These are phyloP conservation scores for Aix galericulata DNA, from an alignment of 2,113 vertebrate genomes.

Conservation along the genomic window DNA sequence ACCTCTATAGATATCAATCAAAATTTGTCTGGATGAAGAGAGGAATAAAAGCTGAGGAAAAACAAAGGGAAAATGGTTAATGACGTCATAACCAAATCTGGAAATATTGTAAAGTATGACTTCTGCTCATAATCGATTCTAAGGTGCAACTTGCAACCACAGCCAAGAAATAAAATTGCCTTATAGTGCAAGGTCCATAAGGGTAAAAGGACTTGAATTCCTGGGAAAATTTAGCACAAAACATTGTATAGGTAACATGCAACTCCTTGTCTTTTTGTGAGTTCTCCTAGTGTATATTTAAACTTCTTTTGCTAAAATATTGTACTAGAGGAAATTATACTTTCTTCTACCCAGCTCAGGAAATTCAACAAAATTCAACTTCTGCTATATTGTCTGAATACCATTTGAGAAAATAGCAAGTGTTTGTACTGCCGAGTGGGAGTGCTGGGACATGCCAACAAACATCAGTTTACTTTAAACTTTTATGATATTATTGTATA, in stretches of 20 bases:
- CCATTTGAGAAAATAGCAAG: not conserved
- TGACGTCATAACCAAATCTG: not conserved
- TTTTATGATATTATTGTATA: not conserved
- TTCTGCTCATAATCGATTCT: not conserved
- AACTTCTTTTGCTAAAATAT: not conserved
- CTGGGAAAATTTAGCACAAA: not conserved
- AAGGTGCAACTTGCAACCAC: fast-evolving
- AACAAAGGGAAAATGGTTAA: not conserved
- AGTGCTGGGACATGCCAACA: not conserved
- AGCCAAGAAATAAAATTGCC: not conserved
- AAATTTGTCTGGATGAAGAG: not conserved
- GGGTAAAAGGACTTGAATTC: not conserved
- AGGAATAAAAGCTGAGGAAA: not conserved
- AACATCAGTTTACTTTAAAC: not conserved
- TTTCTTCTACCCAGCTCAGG: not conserved
- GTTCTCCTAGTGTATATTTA: not conserved
- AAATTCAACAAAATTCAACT: not conserved
- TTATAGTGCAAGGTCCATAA: not conserved
- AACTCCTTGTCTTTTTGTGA: not conserved
- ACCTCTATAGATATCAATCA: not conserved
- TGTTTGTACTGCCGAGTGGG: not conserved
- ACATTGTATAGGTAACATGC: not conserved
- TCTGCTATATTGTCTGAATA: not conserved
- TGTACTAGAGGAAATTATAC: not conserved
- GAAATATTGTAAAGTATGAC: not conserved